Conservation (phyloP, 2,113 vertebrate species). For the Empidonax alnorum region DNA sequence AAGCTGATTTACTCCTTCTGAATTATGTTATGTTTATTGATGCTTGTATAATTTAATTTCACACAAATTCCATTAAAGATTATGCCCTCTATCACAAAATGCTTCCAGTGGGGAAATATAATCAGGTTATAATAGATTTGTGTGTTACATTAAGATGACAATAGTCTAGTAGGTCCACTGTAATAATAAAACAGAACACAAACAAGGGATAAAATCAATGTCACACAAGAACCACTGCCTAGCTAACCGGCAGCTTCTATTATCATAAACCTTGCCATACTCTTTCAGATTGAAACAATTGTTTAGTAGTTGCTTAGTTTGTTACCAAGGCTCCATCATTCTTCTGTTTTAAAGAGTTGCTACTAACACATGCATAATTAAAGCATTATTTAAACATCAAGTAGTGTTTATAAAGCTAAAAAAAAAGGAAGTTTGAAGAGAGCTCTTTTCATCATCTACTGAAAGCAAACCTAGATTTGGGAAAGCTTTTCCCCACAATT, state of each 20-base stretch:
- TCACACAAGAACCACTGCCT: constrained; percentile 73
- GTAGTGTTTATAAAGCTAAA: background rate
- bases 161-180: constrained; percentile 82
- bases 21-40: constrained; percentile 91
- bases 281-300: constrained; percentile 38
- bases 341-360: constrained; percentile 20
- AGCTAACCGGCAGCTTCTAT: constrained; percentile 78
- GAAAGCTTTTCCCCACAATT: background rate
- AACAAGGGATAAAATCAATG: constrained; percentile 84
- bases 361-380: constrained; percentile 8
- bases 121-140: constrained; percentile 90
- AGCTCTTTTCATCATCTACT: background rate
- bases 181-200: constrained; percentile 81
- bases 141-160: constrained; percentile 84
- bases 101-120: constrained; percentile 88
- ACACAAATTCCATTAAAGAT: constrained; percentile 92
- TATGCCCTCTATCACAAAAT: constrained; percentile 86
- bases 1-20: constrained; percentile 89
- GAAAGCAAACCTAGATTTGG: background rate
- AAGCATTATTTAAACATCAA: constrained; percentile 46
- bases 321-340: background rate
- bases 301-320: constrained; percentile 37
- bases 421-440: background rate
- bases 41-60: constrained; percentile 91
- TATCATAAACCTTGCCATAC: constrained; percentile 44